A percentile compares a stretch with the other conserved stretches of the same genome.
Conservation (phyloP, 2,113 vertebrate species). For the Chaetura pelagica region DNA sequence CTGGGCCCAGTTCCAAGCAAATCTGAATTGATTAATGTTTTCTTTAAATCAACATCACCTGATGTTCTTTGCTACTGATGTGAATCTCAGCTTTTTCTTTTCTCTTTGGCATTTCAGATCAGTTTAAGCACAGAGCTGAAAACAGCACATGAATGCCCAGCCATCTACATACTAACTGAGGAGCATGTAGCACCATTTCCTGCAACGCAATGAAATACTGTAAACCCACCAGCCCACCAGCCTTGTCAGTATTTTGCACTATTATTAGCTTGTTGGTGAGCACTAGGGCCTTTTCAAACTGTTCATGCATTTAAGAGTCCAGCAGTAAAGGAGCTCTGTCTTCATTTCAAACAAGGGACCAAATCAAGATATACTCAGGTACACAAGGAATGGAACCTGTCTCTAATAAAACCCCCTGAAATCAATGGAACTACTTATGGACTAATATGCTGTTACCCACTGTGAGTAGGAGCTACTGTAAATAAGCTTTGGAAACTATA, state of each 20-base stretch:
- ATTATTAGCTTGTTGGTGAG: neutral
- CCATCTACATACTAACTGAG: neutral
- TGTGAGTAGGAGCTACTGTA: constrained; percentile 6
- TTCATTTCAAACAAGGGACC: neutral
- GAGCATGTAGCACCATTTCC: neutral
- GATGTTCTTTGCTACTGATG: constrained; percentile 47
- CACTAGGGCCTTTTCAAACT: neutral
- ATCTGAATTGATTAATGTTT: constrained; percentile 65
- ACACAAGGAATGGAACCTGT: neutral
- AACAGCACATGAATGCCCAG: neutral
- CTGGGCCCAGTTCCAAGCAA: constrained; percentile 40
- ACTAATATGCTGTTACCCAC: neutral
- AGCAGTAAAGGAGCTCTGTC: neutral
- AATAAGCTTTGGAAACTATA: constrained; percentile 31
- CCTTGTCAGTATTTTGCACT: neutral
- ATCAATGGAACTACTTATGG: constrained; percentile 28
- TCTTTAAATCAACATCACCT: constrained; percentile 64
- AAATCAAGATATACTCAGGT: neutral
- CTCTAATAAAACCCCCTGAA: neutral
- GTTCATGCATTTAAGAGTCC: neutral
- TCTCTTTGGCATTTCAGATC: neutral
- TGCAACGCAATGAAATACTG: neutral
- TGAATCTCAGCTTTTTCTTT: constrained; percentile 37
- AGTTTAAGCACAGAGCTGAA: neutral
- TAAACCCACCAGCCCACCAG: neutral